Conservation (phyloP, 2,888 invertebrate species). For the Drosophila tanythrix region DNA sequence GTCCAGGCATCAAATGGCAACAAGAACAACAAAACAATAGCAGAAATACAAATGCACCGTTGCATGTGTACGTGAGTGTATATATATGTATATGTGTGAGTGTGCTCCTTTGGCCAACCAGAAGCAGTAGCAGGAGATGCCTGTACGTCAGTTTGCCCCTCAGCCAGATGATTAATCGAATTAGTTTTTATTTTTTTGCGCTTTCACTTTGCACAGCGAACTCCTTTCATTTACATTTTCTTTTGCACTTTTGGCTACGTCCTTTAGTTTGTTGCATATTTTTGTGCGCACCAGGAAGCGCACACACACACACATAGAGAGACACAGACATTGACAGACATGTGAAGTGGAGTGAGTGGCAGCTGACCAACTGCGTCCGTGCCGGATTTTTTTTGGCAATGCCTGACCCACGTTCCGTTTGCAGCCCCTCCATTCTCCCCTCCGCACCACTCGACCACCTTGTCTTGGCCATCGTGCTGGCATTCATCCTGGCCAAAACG, state of each 20-base stretch:
- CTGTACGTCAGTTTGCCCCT: conserved; percentile 27
- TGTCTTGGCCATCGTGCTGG: conserved; percentile 42
- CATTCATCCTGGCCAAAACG: conserved; percentile 65
- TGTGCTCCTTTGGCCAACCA: conserved; percentile 55
- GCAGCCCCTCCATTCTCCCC: background rate
- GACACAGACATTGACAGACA: conserved; percentile 11
- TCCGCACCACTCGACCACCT: background rate
- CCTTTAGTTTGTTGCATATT: conserved; percentile 74
- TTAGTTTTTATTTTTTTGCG: conserved; percentile 62
- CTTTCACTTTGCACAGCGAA: conserved; percentile 56
- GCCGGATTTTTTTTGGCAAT: conserved; percentile 67
- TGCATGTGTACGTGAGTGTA: conserved; percentile 42
- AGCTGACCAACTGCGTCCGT: conserved; percentile 79
- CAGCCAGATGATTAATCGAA: conserved; percentile 77
- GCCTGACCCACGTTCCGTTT: conserved; percentile 35
- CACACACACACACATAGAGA: conserved; percentile 22
- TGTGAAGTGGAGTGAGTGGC: conserved; percentile 61
- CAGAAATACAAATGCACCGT: conserved; percentile 45
- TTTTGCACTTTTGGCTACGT: conserved; percentile 69
- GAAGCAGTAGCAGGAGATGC: conserved; percentile 29
- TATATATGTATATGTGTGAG: conserved; percentile 31
- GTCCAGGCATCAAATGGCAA: conserved; percentile 47
- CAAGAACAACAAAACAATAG: conserved; percentile 27
- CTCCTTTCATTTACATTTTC: conserved; percentile 79
- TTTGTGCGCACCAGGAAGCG: conserved; percentile 58